phyloP scores from a whole-genome alignment of 2,113 vertebrate genomes.

The Oxygymnocypris stewartii region DNA sequence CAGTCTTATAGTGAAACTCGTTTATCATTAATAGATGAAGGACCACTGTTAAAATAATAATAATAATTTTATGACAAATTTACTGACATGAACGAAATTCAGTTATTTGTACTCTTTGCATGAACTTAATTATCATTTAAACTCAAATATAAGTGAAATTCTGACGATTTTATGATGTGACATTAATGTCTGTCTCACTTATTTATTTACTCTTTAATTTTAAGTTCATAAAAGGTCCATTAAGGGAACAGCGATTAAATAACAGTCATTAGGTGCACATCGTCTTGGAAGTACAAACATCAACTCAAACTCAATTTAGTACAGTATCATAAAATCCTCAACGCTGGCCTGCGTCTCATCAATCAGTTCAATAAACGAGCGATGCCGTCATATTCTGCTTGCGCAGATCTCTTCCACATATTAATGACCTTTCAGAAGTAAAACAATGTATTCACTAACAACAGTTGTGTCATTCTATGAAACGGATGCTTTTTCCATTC shows the following conservation, averaged over 20 bases:
- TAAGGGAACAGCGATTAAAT: neutral
- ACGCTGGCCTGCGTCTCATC: conserved; percentile 12
- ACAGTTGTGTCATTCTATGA: neutral
- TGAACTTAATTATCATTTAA: neutral
- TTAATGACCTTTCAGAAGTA: neutral
- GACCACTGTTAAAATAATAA: too few relatives aligned
- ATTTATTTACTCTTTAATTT: conserved; percentile 1
- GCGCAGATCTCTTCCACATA: neutral
- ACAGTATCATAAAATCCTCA: conserved; percentile 2
- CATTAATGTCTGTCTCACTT: neutral
- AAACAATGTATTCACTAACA: neutral
- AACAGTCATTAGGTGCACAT: neutral
- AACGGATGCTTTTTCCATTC: neutral
- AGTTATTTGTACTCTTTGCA: neutral
- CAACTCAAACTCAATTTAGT: neutral
- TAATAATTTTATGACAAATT: too few relatives aligned
- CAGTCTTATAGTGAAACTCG: neutral
- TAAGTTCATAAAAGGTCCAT: conserved; percentile 15
- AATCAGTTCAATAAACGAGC: neutral
- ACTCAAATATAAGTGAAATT: neutral
- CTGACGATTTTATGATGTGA: neutral
- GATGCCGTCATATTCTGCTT: neutral
- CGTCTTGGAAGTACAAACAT: neutral
- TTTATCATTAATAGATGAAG: neutral
- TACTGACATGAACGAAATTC: neutral